Evolutionary conservation across 2,113 vertebrate genomes (phyloP), one percentile per base, ranked within the genome.

Genomic region (Apus apus): DNA sequence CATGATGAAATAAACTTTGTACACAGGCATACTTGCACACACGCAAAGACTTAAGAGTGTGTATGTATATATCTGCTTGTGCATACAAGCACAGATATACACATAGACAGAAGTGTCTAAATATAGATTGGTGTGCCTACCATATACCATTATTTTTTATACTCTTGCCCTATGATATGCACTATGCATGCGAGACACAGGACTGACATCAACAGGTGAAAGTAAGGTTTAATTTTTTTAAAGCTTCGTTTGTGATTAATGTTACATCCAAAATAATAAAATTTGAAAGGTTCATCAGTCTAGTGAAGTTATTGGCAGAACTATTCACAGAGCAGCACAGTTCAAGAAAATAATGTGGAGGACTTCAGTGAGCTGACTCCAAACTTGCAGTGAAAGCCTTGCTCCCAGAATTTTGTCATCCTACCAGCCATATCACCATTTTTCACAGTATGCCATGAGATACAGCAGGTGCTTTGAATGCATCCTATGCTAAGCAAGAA

Each of bases 11-110:
- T 68, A 45, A 67, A 62, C 48, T 40, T 68, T 79, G 5, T 20
- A 15, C 12, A 30, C 15, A 36, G 0, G 2, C 26, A 34, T 32
- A 57, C 11, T 43, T 74, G n/a, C 18, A 54, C 9, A 8, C 6
- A 64, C 1, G 2, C 38, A 48, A 38, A 50, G 13, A 38, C 17
- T 48, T 71, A 5, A 27, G 2, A 18, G 4, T 38, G 3, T 7
- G 5, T 23, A 1, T 38, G 3, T 7, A 5, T 23, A 1, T 27
- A 2, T 68, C 7, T 20, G 4, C 48, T 15, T 9, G 8, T 76
- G 4, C 10, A 3, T n/a, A 10, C 19, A 5, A 48, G 19, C 9
- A 71, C 6, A 34, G 32, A 65, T 13, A 74, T 3, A 64, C 6
- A 32, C 4, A 8, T 3, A 36, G 6, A 11, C 16, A 43, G 15